A percentile compares a stretch with the other conserved stretches of the same genome.
Evolutionary conservation across 2,888 invertebrate genomes (phyloP).

Genomic region (Drosophila stalkeri): DNA sequence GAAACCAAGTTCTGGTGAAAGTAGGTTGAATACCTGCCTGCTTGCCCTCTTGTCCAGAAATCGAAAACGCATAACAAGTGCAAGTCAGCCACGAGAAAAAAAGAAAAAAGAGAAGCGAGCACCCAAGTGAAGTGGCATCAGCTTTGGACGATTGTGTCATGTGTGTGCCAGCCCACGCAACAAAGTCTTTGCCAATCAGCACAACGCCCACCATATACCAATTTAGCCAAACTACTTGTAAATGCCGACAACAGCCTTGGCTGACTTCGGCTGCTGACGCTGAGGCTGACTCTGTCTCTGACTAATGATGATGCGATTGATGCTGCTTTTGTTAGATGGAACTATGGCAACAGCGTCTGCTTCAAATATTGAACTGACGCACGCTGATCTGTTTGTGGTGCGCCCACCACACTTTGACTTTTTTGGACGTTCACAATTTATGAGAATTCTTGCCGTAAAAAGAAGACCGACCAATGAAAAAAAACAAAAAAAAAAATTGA

Average conservation of each 20-base stretch:
- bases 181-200: slow-evolving; percentile 49
- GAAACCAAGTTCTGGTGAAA: slow-evolving; percentile 78
- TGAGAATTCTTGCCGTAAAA: slow-evolving; percentile 55
- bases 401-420: slow-evolving; percentile 65
- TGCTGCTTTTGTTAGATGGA: slow-evolving; percentile 23
- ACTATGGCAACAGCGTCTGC: slow-evolving; percentile 32
- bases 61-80: slow-evolving; percentile 74
- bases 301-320: slow-evolving; percentile 57
- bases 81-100: slow-evolving; percentile 43
- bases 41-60: slow-evolving; percentile 47
- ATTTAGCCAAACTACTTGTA: slow-evolving; percentile 55
- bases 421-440: slow-evolving; percentile 61
- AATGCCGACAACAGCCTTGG: slow-evolving; percentile 48
- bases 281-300: slow-evolving; percentile 14
- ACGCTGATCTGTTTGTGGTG: slow-evolving; percentile 49
- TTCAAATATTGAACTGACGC: slow-evolving; percentile 21
- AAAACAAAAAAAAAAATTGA: slow-evolving; percentile 57
- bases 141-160: slow-evolving; percentile 68
- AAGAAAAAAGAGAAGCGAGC: too few relatives aligned
- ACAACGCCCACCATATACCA: slow-evolving; percentile 62
- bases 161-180: slow-evolving; percentile 44
- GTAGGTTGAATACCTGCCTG: slow-evolving; percentile 48
- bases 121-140: slow-evolving; percentile 28
- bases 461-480: slow-evolving; percentile 50
- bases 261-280: slow-evolving; percentile 16